Conservation (phyloP, 1,140 invertebrate genomes). For the Neotoxoptera formosana region DNA sequence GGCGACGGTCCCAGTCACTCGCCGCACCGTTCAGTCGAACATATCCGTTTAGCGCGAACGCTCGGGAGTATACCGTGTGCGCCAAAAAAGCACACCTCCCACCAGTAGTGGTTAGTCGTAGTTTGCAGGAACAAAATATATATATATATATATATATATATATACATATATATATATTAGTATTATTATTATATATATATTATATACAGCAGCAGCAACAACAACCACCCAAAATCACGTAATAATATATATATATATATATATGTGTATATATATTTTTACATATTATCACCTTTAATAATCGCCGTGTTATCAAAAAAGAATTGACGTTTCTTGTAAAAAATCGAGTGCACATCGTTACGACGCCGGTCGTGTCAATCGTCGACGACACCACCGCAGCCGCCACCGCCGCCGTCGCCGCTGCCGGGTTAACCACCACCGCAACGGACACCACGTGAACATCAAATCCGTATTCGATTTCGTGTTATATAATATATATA, state of each 20-base stretch:
- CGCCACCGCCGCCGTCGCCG: neutral
- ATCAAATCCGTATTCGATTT: constrained; percentile 2
- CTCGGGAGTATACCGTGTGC: constrained; percentile 57
- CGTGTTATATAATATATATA: neutral
- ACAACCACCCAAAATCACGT: constrained; percentile 9
- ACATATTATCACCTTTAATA: neutral
- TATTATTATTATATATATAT: constrained; percentile 26
- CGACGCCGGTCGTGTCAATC: neutral
- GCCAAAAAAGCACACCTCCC: constrained; percentile 57
- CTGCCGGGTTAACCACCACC: constrained; percentile 1
- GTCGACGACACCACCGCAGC: neutral
- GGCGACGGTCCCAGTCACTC: constrained; percentile 52
- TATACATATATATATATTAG: neutral
- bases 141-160: constrained; percentile 14
- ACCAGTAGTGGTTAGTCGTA: constrained; percentile 57
- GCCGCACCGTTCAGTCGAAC: constrained; percentile 57
- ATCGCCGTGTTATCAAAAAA: neutral
- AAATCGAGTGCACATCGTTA: neutral
- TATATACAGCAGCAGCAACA: neutral
- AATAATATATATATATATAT: constrained; percentile 11
- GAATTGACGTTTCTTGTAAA: neutral
- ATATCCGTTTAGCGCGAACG: constrained; percentile 57
- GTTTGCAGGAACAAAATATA: constrained; percentile 50
- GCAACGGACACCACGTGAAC: constrained; percentile 1
- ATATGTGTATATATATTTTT: neutral